Conservation (phyloP, 2,888 invertebrate genomes). For the Cheilosia variabilis region DNA sequence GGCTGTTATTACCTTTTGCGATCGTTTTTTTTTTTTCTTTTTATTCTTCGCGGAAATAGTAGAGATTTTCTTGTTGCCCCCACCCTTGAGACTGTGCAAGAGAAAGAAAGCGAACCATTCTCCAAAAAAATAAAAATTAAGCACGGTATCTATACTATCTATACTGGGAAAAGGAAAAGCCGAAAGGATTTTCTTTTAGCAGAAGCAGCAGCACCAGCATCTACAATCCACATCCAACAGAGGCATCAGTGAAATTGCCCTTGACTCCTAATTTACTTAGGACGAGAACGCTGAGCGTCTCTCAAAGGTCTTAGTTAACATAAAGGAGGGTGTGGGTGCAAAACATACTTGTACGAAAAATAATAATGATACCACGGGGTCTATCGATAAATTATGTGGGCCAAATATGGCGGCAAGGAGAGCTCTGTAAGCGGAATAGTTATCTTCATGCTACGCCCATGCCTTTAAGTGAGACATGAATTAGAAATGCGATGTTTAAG, state of each 20-base stretch:
- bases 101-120: neutral
- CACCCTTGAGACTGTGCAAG: neutral
- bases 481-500: conserved; percentile 31
- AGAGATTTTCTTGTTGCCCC: conserved; percentile 28
- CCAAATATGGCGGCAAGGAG: neutral
- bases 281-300: conserved; percentile 48
- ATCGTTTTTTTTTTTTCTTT: conserved; percentile 8
- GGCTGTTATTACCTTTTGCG: conserved; percentile 51
- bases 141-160: conserved; percentile 20
- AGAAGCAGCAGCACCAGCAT: neutral
- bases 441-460: conserved; percentile 4
- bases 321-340: neutral
- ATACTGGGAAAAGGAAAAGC: no score
- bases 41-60: conserved; percentile 30
- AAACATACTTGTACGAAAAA: neutral
- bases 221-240: conserved; percentile 13
- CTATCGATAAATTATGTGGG: conserved; percentile 40
- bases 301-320: conserved; percentile 27
- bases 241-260: conserved; percentile 66
- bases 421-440: neutral
- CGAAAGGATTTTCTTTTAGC: conserved; percentile 61
- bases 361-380: conserved; percentile 21
- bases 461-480: conserved; percentile 9
- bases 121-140: conserved; percentile 46
- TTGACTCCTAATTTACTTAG: conserved; percentile 71